Conservation (phyloP, 92 coral and sea anemone species). For the Diadumene lineata region DNA sequence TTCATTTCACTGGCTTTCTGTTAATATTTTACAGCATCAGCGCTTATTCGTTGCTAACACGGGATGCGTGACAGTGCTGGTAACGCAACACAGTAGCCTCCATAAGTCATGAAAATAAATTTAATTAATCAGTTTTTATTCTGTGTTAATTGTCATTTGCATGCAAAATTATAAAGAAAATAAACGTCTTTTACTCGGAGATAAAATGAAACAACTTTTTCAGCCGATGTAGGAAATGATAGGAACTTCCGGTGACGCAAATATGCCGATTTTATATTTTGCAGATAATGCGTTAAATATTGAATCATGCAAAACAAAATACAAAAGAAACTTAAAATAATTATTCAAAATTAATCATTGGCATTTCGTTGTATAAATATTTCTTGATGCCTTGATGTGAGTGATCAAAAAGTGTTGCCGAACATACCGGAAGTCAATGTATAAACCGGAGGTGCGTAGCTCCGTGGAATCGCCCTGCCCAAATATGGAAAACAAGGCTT, state of each 20-base stretch:
- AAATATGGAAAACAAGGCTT: constrained; percentile 43
- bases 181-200: neutral
- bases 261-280: no score
- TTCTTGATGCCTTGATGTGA: no score
- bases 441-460: constrained; percentile 52
- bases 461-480: constrained; percentile 60
- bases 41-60: neutral
- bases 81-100: no score
- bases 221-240: no score
- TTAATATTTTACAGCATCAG: neutral
- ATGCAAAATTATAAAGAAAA: no score
- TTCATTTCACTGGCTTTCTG: neutral
- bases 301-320: no score
- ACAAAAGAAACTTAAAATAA: no score
- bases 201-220: no score
- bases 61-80: neutral
- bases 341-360: neutral
- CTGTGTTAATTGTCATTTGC: neutral
- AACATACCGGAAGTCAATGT: constrained; percentile 41
- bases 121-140: neutral
- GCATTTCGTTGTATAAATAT: neutral
- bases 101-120: no score
- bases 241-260: neutral
- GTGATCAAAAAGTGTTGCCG: constrained; percentile 4
- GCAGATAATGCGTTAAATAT: no score